Evolutionary conservation across 1,140 invertebrate species (phyloP).

Genomic region (Cyclina sinensis): DNA sequence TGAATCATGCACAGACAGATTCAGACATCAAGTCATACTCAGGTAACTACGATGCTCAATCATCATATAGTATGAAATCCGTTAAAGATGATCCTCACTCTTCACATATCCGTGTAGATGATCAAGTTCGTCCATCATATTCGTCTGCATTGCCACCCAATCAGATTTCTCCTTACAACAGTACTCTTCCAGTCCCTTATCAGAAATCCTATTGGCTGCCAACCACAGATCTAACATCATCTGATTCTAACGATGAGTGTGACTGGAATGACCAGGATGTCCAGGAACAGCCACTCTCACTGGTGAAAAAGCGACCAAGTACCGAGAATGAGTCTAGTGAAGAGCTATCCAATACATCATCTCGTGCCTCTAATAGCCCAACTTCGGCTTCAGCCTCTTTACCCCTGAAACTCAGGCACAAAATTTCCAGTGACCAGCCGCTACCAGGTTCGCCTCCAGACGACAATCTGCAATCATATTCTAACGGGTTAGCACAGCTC

Average conservation of each 20-base stretch:
- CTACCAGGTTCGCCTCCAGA: background rate
- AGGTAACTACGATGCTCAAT: slow-evolving; percentile 50
- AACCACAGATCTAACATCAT: slow-evolving; percentile 65
- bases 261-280: slow-evolving; percentile 56
- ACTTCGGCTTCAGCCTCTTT: slow-evolving; percentile 71
- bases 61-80: slow-evolving; percentile 53
- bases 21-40: slow-evolving; percentile 21
- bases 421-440: slow-evolving; percentile 67
- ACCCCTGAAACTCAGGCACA: slow-evolving; percentile 82
- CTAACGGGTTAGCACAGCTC: slow-evolving; percentile 82
- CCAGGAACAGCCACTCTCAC: slow-evolving; percentile 74
- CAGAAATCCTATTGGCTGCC: slow-evolving; percentile 62
- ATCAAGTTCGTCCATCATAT: slow-evolving; percentile 57
- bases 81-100: slow-evolving; percentile 17
- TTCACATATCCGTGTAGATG: slow-evolving; percentile 7
- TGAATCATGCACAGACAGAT: slow-evolving; percentile 21
- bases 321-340: slow-evolving; percentile 59
- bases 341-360: slow-evolving; percentile 60
- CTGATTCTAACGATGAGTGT: slow-evolving; percentile 61
- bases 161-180: slow-evolving; percentile 55
- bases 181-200: slow-evolving; percentile 24
- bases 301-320: slow-evolving; percentile 67
- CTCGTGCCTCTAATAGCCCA: slow-evolving; percentile 71
- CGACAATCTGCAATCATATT: background rate
- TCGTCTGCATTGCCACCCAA: slow-evolving; percentile 49